phyloP scores from a whole-genome alignment of 1,140 invertebrate species.

The Drosophila yakuba region DNA sequence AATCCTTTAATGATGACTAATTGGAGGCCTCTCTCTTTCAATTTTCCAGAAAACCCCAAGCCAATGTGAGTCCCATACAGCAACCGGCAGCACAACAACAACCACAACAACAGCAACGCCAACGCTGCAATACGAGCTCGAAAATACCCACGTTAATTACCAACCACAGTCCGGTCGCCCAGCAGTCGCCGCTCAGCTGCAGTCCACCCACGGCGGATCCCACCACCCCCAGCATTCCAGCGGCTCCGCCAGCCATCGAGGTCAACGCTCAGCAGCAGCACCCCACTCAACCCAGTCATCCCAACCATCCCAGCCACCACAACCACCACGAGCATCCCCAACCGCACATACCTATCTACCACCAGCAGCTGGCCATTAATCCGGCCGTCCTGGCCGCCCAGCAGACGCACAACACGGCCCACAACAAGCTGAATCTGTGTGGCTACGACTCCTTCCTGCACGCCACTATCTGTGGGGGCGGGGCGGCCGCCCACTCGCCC shows the following conservation, averaged over 20 bases:
- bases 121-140: slow-evolving; percentile 83
- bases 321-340: slow-evolving; percentile 85
- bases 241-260: slow-evolving; percentile 39
- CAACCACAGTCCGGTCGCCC: slow-evolving; percentile 72
- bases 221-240: slow-evolving; percentile 53
- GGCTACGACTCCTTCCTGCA: slow-evolving; percentile 87
- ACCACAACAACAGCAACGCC: slow-evolving; percentile 72
- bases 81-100: slow-evolving; percentile 79
- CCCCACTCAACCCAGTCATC: slow-evolving; percentile 1
- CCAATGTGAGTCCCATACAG: slow-evolving; percentile 84
- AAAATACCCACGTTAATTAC: slow-evolving; percentile 82
- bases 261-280: slow-evolving; percentile 78
- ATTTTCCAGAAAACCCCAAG: slow-evolving; percentile 82
- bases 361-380: slow-evolving; percentile 84
- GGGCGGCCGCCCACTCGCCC: slow-evolving; percentile 58
- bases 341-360: slow-evolving; percentile 85
- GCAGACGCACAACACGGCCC: slow-evolving; percentile 69
- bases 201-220: slow-evolving; percentile 59
- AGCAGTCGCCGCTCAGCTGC: slow-evolving; percentile 67
- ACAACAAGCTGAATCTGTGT: slow-evolving; percentile 86
- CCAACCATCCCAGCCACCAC: slow-evolving; percentile 8
- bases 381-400: slow-evolving; percentile 79
- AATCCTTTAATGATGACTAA: slow-evolving; percentile 6
- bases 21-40: slow-evolving; percentile 7
- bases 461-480: slow-evolving; percentile 86